Evolutionary conservation across 2,797 vertebrate species (phyloP).

Genomic region (Takifugu ocellatus): DNA sequence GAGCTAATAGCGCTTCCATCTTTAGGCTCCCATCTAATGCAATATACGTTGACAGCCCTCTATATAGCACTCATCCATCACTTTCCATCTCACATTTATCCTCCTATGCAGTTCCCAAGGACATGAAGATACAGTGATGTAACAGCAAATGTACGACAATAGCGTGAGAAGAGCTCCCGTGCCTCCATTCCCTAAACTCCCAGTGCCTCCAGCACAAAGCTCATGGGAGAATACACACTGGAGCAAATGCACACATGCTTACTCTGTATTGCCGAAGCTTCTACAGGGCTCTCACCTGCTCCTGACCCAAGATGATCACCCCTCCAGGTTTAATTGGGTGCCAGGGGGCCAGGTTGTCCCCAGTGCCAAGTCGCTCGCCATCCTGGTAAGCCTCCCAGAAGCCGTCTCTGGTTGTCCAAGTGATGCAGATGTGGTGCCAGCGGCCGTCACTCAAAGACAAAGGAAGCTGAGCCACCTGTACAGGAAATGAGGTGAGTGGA

Average conservation of each 20-base stretch:
- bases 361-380: slow-evolving; percentile 91
- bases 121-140: slow-evolving; percentile 10
- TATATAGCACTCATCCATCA: slow-evolving; percentile 20
- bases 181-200: slow-evolving; percentile 21
- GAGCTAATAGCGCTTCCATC: not conserved
- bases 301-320: slow-evolving; percentile 94
- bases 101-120: slow-evolving; percentile 23
- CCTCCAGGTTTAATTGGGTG: slow-evolving; percentile 98
- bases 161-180: slow-evolving; percentile 62
- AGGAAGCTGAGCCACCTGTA: slow-evolving; percentile 93
- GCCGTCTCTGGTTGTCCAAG: slow-evolving; percentile 96
- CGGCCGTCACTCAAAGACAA: slow-evolving; percentile 92
- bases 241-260: slow-evolving; percentile 1
- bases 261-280: slow-evolving; percentile 12
- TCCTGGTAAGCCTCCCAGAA: slow-evolving; percentile 99
- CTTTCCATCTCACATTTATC: slow-evolving; percentile 22
- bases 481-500: slow-evolving; percentile 2
- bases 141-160: slow-evolving; percentile 45
- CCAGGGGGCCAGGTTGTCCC: slow-evolving; percentile 98
- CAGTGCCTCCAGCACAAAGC: slow-evolving; percentile 36
- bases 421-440: slow-evolving; percentile 98
- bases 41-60: slow-evolving; percentile 20
- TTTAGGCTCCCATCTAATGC: slow-evolving; percentile 13
- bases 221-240: slow-evolving; percentile 30
- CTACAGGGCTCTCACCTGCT: slow-evolving; percentile 84